Evolutionary conservation across 1,140 invertebrate species (phyloP).

Genomic region (Arion vulgaris): DNA sequence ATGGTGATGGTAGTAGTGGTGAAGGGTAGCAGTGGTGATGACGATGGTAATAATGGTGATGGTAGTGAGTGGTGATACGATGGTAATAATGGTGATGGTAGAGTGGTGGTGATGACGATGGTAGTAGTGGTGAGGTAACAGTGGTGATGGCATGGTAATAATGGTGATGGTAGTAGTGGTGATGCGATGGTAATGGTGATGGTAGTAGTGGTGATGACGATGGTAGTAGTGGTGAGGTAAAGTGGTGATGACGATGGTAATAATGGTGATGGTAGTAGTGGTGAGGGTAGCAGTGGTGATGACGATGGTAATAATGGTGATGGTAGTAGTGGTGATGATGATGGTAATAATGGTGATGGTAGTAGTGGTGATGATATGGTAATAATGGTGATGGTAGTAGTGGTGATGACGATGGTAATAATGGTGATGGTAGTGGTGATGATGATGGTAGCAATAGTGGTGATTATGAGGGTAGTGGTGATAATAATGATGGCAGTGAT

Average conservation of each 20-base stretch:
- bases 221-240: neutral
- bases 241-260: neutral
- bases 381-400: neutral
- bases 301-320: neutral
- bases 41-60: neutral
- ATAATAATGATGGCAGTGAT: slow-evolving; percentile 57
- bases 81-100: neutral
- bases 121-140: neutral
- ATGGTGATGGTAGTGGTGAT: neutral
- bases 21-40: no score
- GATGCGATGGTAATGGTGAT: neutral
- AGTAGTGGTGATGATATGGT: neutral
- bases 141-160: slow-evolving; percentile 7
- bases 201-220: slow-evolving; percentile 57
- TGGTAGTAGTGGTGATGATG: slow-evolving; percentile 41
- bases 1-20: no score
- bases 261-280: neutral
- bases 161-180: slow-evolving; percentile 2
- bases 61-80: neutral
- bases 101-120: neutral
- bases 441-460: neutral
- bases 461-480: slow-evolving; percentile 1
- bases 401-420: neutral
- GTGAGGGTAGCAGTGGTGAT: slow-evolving; percentile 10
- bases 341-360: slow-evolving; percentile 27